Base-by-base conservation (phyloP, 2,113 vertebrate species). In the Colossoma macropomum region DNA sequence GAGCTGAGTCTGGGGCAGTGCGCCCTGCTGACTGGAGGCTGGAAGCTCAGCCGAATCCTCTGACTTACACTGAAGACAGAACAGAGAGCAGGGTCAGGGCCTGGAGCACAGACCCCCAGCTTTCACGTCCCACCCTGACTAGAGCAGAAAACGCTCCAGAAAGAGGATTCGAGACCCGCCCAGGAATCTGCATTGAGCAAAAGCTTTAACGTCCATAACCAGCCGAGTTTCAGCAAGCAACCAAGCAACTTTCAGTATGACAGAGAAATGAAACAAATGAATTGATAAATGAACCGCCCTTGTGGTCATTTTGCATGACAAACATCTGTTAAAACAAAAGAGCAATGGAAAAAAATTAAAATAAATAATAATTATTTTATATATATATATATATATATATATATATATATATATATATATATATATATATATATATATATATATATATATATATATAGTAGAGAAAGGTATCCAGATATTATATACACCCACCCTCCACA, bases 1-100 rank as follows among this genome's bases (percentile, higher is more conserved):
- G 81, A 98, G 95, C 95, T 97, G 97, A 81, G 97, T 96, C 93
- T 97, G 97, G 92, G 96, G 96, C 92, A 97, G 94, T 89, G 94
- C 94, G 56, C 95, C 95, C 95, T 98, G 96, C 95, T 97, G 96
- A 95, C 93, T 94, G 90, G 96, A 95, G 92, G 95, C 95, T 90
- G 94, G 94, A 84, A 95, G 93, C 90, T 97, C 95, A 91, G 94
- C 95, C 54, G 96, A 94, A 93, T 97, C 96, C 95, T 97, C 97
- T 92, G 94, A 95, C 92, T 98, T 97, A 93, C 95, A 96, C 96
- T 97, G 94, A 90, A 90, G 88, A 92, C 88, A 88, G 90, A 94
- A 93, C 86, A 93, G 81, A 91, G 72, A 85, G 59, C 23, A 78
- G 50, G 83, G 77, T 87, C 50, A 85, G 59, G 66, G 70, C 83